A percentile compares a stretch with the other conserved stretches of the same genome.
Conservation (phyloP, 1,140 invertebrate species). For the Listronotus bonariensis region DNA sequence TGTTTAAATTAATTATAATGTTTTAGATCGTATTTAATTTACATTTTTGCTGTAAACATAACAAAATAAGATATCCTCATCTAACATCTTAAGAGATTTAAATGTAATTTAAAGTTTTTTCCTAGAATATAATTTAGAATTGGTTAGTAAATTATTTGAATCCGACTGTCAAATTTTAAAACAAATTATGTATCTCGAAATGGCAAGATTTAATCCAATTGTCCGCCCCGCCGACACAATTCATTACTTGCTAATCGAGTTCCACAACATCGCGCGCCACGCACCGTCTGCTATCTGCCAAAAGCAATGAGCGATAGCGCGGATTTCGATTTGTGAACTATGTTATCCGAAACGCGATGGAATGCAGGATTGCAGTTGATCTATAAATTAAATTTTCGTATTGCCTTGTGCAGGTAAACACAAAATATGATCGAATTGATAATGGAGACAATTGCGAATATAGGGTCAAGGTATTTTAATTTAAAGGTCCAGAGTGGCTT, state of each 20-base stretch:
- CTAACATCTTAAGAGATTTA: too few relatives aligned
- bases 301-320: constrained; percentile 26
- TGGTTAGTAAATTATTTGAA: background rate
- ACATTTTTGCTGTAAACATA: too few relatives aligned
- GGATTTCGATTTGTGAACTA: constrained; percentile 15
- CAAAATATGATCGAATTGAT: background rate
- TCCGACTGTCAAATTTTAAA: constrained; percentile 21
- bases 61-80: too few relatives aligned
- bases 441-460: too few relatives aligned
- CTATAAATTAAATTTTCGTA: constrained; percentile 11
- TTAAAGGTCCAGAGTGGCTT: too few relatives aligned
- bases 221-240: constrained; percentile 46
- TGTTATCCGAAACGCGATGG: constrained; percentile 14
- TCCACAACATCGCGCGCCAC: constrained; percentile 47
- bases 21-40: too few relatives aligned
- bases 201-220: constrained; percentile 46
- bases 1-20: too few relatives aligned
- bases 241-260: constrained; percentile 51
- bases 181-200: constrained; percentile 21
- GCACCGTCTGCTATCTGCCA: constrained; percentile 47
- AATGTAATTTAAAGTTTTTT: too few relatives aligned
- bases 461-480: too few relatives aligned
- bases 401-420: constrained; percentile 6
- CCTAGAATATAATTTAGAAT: too few relatives aligned
- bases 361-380: constrained; percentile 8